Evolutionary conservation across 2,113 vertebrate species (phyloP).

Genomic region (Aptenodytes forsteri): DNA sequence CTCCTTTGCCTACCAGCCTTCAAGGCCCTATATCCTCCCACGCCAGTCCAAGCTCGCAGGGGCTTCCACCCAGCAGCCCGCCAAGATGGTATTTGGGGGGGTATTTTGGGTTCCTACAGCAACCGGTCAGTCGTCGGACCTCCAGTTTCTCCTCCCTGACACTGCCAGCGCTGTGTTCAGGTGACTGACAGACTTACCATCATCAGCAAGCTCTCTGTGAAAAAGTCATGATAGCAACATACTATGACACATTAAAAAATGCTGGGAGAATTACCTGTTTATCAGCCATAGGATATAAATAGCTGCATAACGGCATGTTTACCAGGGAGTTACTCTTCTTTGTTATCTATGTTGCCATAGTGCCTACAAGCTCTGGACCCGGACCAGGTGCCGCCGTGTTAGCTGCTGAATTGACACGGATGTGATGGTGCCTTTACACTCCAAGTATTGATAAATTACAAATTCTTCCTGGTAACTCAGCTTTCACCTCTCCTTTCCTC

Average conservation of each 20-base stretch:
- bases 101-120: neutral
- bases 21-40: neutral
- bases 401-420: neutral
- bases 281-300: neutral
- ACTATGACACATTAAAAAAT: neutral
- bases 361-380: neutral
- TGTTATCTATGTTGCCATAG: neutral
- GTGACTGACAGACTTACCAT: neutral
- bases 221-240: rapidly evolving
- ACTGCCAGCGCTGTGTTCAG: neutral
- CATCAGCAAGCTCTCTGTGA: neutral
- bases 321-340: neutral
- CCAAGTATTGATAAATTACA: neutral
- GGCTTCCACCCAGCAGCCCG: neutral
- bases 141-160: neutral
- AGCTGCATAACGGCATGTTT: neutral
- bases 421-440: neutral
- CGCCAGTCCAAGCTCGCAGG: neutral
- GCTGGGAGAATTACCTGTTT: neutral
- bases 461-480: neutral
- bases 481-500: neutral
- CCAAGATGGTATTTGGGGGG: neutral
- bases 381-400: neutral
- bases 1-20: neutral
- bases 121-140: neutral